Percentiles rank a stretch among this genome's conserved stretches.
Evolutionary conservation across 2,888 invertebrate genomes (phyloP).

Genomic region (Lithophane semibrunnea): DNA sequence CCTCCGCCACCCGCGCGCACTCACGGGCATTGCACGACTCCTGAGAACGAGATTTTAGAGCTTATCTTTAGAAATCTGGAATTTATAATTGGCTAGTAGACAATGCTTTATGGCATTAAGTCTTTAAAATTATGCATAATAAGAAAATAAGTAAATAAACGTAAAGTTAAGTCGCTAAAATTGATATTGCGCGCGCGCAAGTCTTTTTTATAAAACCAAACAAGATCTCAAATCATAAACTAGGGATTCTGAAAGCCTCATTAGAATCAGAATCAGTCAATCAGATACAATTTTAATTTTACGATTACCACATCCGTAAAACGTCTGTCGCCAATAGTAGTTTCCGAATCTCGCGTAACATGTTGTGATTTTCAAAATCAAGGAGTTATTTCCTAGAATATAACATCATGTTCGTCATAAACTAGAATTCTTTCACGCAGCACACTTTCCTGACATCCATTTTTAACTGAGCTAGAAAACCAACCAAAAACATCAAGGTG

Average conservation of each 20-base stretch:
- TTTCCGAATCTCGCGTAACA: not conserved
- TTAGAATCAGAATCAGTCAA: too few relatives aligned
- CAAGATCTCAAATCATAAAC: not conserved
- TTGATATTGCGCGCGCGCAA: not conserved
- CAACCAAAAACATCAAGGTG: not conserved
- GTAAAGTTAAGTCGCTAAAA: not conserved
- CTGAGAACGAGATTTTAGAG: conserved; percentile 72
- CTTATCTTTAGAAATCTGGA: not conserved
- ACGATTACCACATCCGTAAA: not conserved
- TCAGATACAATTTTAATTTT: not conserved
- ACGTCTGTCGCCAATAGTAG: not conserved
- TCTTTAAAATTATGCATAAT: not conserved
- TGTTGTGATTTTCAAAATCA: not conserved
- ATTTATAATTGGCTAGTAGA: not conserved
- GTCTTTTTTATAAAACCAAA: not conserved
- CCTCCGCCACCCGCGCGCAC: conserved; percentile 92
- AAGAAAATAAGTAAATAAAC: not conserved
- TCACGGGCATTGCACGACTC: conserved; percentile 93
- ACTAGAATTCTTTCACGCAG: not conserved
- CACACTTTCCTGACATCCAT: not conserved
- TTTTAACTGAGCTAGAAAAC: not conserved
- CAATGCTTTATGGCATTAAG: too few relatives aligned
- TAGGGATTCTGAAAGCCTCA: not conserved
- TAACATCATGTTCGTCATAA: not conserved
- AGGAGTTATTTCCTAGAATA: not conserved